These are phyloP conservation scores for Macrostomum lignano DNA, from an alignment of 1,140 invertebrate species.

Conservation along the genomic window DNA sequence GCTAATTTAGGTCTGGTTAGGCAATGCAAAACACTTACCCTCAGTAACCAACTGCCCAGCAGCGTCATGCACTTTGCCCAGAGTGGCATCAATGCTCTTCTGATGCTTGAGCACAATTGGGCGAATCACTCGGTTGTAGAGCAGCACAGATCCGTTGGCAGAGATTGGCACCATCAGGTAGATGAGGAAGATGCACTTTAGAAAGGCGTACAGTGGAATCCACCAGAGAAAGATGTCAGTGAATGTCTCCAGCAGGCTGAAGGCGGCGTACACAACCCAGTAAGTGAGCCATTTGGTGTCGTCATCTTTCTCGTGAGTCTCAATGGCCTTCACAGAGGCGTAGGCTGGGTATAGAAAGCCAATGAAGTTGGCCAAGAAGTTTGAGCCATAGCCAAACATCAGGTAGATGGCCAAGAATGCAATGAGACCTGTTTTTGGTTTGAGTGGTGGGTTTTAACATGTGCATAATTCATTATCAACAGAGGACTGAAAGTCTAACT, in stretches of 20 bases:
- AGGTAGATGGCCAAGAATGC: constrained; percentile 48
- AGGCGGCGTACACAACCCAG: constrained; percentile 79
- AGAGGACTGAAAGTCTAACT: too few species aligned
- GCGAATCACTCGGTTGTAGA: constrained; percentile 47
- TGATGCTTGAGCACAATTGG: constrained; percentile 59
- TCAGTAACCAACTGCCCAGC: too few species aligned
- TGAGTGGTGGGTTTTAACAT: too few species aligned
- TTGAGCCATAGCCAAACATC: constrained; percentile 70
- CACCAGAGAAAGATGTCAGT: constrained; percentile 54
- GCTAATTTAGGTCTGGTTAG: too few species aligned
- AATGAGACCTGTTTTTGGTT: constrained; percentile 1
- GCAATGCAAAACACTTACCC: too few species aligned
- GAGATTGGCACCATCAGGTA: constrained; percentile 62
- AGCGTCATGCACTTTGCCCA: too few species aligned
- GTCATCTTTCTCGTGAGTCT: constrained; percentile 35
- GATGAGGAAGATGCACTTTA: constrained; percentile 60
- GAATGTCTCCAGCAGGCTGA: constrained; percentile 72
- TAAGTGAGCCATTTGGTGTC: constrained; percentile 97
- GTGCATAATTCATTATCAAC: too few species aligned
- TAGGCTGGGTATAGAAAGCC: constrained; percentile 89
- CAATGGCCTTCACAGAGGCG: constrained; percentile 40
- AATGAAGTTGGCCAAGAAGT: constrained; percentile 73
- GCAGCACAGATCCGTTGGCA: constrained; percentile 50
- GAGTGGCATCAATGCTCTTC: constrained; percentile 12
- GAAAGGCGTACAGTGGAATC: constrained; percentile 94